Percentiles rank a stretch among this genome's conserved stretches.
Evolutionary conservation across 2,888 invertebrate genomes (phyloP).

Genomic region (Mythimna loreyi): DNA sequence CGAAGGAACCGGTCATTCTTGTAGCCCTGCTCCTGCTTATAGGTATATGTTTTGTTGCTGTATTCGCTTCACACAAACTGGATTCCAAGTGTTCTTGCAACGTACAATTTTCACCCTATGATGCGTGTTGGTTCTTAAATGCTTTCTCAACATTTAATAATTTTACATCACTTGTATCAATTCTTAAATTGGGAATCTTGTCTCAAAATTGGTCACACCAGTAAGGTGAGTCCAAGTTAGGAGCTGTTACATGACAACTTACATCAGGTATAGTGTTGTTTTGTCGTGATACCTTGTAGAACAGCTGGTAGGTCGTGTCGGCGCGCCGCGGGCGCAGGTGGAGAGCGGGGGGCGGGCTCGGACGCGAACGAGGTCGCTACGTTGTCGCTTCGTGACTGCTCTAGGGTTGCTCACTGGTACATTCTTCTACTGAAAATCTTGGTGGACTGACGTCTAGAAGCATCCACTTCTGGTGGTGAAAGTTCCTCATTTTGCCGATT

Average conservation of each 20-base stretch:
- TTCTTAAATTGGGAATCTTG: background rate
- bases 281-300: constrained; percentile 42
- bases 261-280: constrained; percentile 33
- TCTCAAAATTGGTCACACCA: background rate
- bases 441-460: background rate
- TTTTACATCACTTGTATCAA: no score
- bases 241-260: constrained; percentile 15
- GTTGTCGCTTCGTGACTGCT: constrained; percentile 58
- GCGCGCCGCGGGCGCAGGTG: constrained; percentile 19
- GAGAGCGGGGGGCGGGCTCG: constrained; percentile 35
- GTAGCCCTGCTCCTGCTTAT: constrained; percentile 2
- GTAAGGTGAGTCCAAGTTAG: background rate
- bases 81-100: constrained; percentile 1
- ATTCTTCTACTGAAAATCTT: background rate
- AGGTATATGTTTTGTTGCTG: constrained; percentile 6
- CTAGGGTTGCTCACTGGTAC: constrained; percentile 49
- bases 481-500: no score
- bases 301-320: constrained; percentile 47
- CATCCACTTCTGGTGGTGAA: background rate
- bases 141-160: no score
- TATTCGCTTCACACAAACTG: constrained; percentile 3
- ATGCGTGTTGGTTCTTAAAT: background rate
- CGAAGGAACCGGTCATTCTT: constrained; percentile 14
- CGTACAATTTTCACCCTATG: background rate
- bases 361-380: constrained; percentile 60